Conservation (phyloP, 2,113 vertebrate species). For the Cygnus atratus region DNA sequence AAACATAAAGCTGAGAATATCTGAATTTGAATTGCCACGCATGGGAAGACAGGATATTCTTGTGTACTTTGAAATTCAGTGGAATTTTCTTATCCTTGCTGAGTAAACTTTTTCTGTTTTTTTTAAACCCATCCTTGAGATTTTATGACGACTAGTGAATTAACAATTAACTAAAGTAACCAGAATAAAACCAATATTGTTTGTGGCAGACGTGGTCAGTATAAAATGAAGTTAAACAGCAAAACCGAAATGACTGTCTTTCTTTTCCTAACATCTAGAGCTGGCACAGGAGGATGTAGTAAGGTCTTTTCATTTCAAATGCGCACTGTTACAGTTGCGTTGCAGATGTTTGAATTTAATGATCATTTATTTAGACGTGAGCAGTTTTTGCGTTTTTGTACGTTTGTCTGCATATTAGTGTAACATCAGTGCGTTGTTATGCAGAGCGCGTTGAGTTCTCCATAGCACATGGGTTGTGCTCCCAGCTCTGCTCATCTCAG, state of each 20-base stretch:
- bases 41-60: slow-evolving; percentile 33
- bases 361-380: neutral
- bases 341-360: neutral
- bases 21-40: neutral
- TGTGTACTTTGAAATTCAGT: neutral
- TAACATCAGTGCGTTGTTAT: neutral
- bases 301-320: neutral
- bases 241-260: neutral
- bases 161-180: neutral
- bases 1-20: slow-evolving; percentile 23
- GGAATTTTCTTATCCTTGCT: neutral
- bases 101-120: neutral
- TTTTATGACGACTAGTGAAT: neutral
- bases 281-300: neutral
- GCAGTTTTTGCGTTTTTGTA: neutral
- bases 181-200: neutral
- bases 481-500: neutral
- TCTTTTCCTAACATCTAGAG: neutral
- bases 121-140: neutral
- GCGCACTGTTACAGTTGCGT: neutral
- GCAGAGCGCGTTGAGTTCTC: neutral
- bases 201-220: neutral
- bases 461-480: neutral
- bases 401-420: neutral
- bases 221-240: neutral